Evolutionary conservation across 2,113 vertebrate species (phyloP), one percentile per base, ranked within the genome.

Genomic region (Pimephales promelas): DNA sequence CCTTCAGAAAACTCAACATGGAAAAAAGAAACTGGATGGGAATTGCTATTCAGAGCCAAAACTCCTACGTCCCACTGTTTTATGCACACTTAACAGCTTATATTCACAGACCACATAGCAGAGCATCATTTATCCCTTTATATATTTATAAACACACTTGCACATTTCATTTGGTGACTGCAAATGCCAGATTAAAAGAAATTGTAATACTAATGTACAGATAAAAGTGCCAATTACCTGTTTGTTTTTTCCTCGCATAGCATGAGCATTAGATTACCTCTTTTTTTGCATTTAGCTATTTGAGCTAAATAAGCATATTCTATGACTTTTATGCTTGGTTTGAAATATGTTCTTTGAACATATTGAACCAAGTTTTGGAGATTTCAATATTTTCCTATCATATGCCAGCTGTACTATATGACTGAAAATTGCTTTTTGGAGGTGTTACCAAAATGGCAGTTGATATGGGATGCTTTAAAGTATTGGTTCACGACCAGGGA

Each of bases 1-100:
- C 79, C 84, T 87, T 86, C 61, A 84, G 90, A 90, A 92, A 91
- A 86, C 89, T 54, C 22, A 71, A 84, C 83, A 84, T 54, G 20
- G 24, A 76, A 64, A 47, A 72, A 64, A 68, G 47, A 54, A 54
- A 18, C 64, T 56, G 78, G 62, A 81, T 36, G 36, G 28, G 64
- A 85, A 68, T 76, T 81, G 47, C 47, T 68, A 40, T 20, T 40
- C 14, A 36, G 59, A 66, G 43, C 59, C 43, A 64, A 64, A 28
- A 64, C 24, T 45, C 18, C 59, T 8, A 20, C 45, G 10, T 10
- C 10, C 40, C 26, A 66, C 77, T 31, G 40, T 79, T 79, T 45
- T 49, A 36, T 62, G 57, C 24, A 54, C 14, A 61, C 76, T 28
- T 28, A 62, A 79, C 36, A 18, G 5, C 34, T 62, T 62, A 22